These are phyloP conservation scores for Dendrocincla tyrannina DNA, from an alignment of 2,797 vertebrate species.

Conservation along the genomic window DNA sequence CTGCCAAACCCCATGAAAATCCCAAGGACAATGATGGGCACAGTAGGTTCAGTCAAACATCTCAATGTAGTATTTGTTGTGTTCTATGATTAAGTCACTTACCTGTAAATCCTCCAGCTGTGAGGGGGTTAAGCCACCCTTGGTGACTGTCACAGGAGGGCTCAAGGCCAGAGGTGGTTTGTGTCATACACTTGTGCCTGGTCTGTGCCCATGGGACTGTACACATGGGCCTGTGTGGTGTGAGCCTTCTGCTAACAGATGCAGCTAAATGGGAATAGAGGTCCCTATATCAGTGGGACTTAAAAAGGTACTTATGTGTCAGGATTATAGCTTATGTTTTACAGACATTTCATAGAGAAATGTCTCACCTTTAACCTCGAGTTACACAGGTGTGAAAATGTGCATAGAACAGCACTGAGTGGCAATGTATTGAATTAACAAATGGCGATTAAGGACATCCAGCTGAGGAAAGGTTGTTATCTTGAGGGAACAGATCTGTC, in stretches of 20 bases:
- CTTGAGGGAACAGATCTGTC: background rate
- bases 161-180: background rate
- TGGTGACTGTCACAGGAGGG: background rate
- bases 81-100: background rate
- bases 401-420: background rate
- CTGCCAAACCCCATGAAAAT: background rate
- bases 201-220: accelerated
- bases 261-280: background rate
- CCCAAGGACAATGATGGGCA: background rate
- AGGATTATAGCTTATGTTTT: background rate
- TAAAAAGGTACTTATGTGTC: background rate
- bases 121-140: background rate
- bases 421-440: background rate
- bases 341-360: background rate
- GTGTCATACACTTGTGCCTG: background rate
- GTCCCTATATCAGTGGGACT: background rate
- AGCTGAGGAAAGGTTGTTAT: background rate
- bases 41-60: background rate
- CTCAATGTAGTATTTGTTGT: background rate
- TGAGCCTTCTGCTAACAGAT: background rate
- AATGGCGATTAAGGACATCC: background rate
- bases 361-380: background rate
- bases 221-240: accelerated
- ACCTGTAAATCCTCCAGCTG: background rate
- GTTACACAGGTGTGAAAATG: background rate